Evolutionary conservation across 2,797 vertebrate species (phyloP).

Genomic region (Poeciliopsis infans): DNA sequence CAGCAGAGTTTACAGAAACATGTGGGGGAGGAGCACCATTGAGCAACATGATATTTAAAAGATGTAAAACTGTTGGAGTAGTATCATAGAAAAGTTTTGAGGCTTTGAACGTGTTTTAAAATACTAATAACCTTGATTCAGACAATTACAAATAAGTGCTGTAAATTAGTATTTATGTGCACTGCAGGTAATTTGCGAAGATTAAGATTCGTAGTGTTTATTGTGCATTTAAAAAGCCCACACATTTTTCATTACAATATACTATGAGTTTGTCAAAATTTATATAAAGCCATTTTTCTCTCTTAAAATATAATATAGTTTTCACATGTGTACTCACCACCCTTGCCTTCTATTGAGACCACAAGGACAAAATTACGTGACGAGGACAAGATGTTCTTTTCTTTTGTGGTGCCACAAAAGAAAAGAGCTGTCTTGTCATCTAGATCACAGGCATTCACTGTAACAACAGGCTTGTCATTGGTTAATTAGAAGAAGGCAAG

Average conservation of each 20-base stretch:
- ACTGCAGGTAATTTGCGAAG: neutral
- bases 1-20: too few species aligned
- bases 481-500: slow-evolving; percentile 40
- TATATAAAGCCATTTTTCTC: neutral
- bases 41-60: too few species aligned
- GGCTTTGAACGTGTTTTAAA: neutral
- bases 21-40: too few species aligned
- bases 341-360: slow-evolving; percentile 17
- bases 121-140: neutral
- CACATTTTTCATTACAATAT: neutral
- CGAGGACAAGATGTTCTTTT: slow-evolving; percentile 49
- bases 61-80: too few species aligned
- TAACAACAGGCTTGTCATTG: slow-evolving; percentile 33
- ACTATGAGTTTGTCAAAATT: neutral
- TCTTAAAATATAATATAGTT: neutral
- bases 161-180: neutral
- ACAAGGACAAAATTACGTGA: slow-evolving; percentile 29
- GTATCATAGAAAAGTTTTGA: neutral
- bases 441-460: slow-evolving; percentile 52
- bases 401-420: slow-evolving; percentile 26
- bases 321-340: slow-evolving; percentile 11
- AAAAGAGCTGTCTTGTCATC: slow-evolving; percentile 33
- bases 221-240: neutral
- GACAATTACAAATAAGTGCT: neutral
- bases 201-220: neutral